Evolutionary conservation across 2,888 invertebrate species (phyloP).

Genomic region (Drosophila melanosoma): DNA sequence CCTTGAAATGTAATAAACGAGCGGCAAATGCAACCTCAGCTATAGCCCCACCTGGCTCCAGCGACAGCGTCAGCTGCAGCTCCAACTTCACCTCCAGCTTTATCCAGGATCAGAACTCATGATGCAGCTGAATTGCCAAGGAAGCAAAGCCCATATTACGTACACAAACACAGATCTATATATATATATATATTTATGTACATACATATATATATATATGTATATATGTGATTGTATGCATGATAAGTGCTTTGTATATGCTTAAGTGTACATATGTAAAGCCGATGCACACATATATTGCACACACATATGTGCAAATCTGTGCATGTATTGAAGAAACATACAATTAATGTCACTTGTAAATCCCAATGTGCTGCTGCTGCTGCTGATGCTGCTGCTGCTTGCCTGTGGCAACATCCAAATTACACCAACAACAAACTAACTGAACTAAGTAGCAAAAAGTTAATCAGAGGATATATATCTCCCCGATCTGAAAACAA

Average conservation of each 20-base stretch:
- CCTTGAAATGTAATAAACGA: conserved; percentile 69
- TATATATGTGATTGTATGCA: conserved; percentile 1
- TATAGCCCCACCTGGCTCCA: conserved; percentile 37
- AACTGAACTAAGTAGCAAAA: neutral
- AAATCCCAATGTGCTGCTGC: conserved; percentile 17
- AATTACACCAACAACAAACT: neutral
- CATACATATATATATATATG: neutral
- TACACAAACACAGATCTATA: neutral
- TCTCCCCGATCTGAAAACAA: neutral
- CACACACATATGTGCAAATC: conserved; percentile 1
- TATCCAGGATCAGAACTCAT: conserved; percentile 46
- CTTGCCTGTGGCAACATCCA: conserved; percentile 10
- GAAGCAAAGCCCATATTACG: conserved; percentile 9
- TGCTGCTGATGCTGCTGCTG: conserved; percentile 1
- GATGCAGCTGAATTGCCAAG: conserved; percentile 40
- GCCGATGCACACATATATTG: neutral
- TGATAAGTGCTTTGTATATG: conserved; percentile 17
- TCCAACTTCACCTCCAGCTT: conserved; percentile 13
- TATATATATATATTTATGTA: neutral
- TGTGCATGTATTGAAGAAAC: conserved; percentile 4
- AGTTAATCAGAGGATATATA: neutral
- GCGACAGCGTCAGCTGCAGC: conserved; percentile 5
- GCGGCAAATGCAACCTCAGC: conserved; percentile 56
- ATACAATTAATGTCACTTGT: conserved; percentile 36
- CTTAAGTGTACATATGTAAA: neutral